Base-by-base conservation (phyloP, 2,888 invertebrate genomes). In the Ischnura elegans region DNA sequence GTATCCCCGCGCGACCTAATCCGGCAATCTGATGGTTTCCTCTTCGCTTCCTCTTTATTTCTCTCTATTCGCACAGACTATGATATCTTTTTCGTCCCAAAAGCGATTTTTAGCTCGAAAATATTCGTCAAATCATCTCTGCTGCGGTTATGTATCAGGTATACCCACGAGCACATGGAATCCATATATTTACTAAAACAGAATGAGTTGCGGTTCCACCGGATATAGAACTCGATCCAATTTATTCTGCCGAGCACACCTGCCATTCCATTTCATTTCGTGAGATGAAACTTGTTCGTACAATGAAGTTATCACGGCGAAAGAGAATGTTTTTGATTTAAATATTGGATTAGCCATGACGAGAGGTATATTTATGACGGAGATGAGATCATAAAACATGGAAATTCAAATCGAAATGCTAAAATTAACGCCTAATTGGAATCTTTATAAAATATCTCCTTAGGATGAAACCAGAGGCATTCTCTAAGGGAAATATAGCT, bases 21-120 rank as follows among this genome's bases (percentile, higher is more conserved):
- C 90, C 90, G 90, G 45, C 90, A 66, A 90, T 43, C 43, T 43
- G 45, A 61, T 90, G n/a, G 61, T 61, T n/a, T 66, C 90, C 45
- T 29, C 36, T 13, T 61, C 51, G 46, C 29, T 86, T 29, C 36
- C 76, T 76, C 13, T 36, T 3, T 36, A 29, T 13, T 16, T 36
- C 36, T 76, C 36, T 25, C 61, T 1, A 21, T 61, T 25, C 25
- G n/a, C 61, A 3, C 61, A 2, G 25, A 16, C 61, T 47, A 2
- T 51, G 87, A 87, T 55, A 87, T 87, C 42, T 87, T 87, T 87
- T 55, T 87, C 36, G 16, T 16, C 0, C 21, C 8, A 19, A 85
- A 13, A 42, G 85, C 47, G 36, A 21, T 51, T 87, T 87, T 87
- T 87, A 36, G 6, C 51, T 42, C 21, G 55, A 55, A 19, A 16